Percentiles rank a stretch among this genome's conserved stretches.
These are phyloP conservation scores for Girardinichthys multiradiatus DNA, from an alignment of 2,113 vertebrate genomes.

Conservation along the genomic window DNA sequence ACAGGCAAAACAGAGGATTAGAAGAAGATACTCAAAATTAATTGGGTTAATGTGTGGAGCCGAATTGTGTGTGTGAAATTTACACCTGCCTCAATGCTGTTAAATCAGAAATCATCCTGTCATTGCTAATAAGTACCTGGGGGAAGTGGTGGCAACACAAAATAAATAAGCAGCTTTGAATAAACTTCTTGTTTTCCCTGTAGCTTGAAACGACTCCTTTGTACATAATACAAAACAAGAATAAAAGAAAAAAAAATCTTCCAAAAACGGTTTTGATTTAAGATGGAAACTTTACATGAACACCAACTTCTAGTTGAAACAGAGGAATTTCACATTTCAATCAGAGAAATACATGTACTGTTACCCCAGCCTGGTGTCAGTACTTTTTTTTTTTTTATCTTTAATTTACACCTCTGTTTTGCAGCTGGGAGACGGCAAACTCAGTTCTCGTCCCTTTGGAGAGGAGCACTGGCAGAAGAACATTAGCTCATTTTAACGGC, in stretches of 20 bases:
- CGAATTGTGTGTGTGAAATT: slow-evolving; percentile 73
- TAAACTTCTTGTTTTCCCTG: background rate
- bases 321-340: slow-evolving; percentile 45
- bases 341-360: slow-evolving; percentile 30
- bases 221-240: background rate
- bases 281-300: slow-evolving; percentile 13
- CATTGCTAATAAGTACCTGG: slow-evolving; percentile 70
- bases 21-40: slow-evolving; percentile 63
- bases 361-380: slow-evolving; percentile 1
- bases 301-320: slow-evolving; percentile 24
- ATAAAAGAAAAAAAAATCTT: background rate
- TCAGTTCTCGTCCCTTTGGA: slow-evolving; percentile 63
- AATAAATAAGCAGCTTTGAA: slow-evolving; percentile 46
- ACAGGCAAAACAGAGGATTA: slow-evolving; percentile 16
- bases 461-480: slow-evolving; percentile 58
- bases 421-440: slow-evolving; percentile 74
- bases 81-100: slow-evolving; percentile 71
- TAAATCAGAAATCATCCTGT: slow-evolving; percentile 69
- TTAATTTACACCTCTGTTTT: slow-evolving; percentile 81
- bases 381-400: slow-evolving; percentile 42
- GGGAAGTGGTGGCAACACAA: slow-evolving; percentile 38
- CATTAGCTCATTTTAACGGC: slow-evolving; percentile 78
- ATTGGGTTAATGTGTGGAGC: slow-evolving; percentile 73
- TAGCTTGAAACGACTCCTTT: slow-evolving; percentile 5
- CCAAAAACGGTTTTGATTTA: slow-evolving; percentile 25